These are phyloP conservation scores for Jordanella pulchra DNA, from an alignment of 2,797 vertebrate species.

Conservation along the genomic window DNA sequence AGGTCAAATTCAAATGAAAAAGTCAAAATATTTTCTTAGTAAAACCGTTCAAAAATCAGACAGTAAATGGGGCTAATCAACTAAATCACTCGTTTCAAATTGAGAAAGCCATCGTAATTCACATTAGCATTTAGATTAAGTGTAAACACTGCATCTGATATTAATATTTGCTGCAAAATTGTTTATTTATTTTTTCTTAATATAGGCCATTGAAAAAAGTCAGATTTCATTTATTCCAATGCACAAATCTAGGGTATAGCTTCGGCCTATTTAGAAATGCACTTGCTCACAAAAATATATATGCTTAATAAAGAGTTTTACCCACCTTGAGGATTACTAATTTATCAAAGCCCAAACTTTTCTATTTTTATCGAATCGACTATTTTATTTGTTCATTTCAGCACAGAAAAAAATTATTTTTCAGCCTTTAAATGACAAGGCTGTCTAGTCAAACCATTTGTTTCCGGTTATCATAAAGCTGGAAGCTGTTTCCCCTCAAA, in stretches of 20 bases:
- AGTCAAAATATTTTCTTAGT: neutral
- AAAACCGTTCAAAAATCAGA: neutral
- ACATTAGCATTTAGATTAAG: neutral
- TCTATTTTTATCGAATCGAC: neutral
- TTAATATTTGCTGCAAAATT: neutral
- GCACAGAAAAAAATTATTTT: neutral
- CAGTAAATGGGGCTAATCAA: too few species aligned
- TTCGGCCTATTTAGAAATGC: neutral
- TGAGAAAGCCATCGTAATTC: neutral
- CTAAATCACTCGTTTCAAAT: neutral
- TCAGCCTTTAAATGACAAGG: neutral
- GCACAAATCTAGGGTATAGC: neutral
- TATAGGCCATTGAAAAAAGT: neutral
- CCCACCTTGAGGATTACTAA: neutral
- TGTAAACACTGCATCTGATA: neutral
- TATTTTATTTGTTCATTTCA: neutral
- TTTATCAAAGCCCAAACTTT: neutral
- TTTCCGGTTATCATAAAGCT: constrained; percentile 48
- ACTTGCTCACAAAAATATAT: neutral
- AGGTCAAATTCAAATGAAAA: neutral
- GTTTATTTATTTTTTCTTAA: neutral
- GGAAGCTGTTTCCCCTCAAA: constrained; percentile 41
- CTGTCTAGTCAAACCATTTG: neutral
- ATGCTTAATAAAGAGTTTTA: neutral
- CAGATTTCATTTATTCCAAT: neutral